Conservation (phyloP, 2,113 vertebrate species). For the Cryptomyrus ogoouensis region DNA sequence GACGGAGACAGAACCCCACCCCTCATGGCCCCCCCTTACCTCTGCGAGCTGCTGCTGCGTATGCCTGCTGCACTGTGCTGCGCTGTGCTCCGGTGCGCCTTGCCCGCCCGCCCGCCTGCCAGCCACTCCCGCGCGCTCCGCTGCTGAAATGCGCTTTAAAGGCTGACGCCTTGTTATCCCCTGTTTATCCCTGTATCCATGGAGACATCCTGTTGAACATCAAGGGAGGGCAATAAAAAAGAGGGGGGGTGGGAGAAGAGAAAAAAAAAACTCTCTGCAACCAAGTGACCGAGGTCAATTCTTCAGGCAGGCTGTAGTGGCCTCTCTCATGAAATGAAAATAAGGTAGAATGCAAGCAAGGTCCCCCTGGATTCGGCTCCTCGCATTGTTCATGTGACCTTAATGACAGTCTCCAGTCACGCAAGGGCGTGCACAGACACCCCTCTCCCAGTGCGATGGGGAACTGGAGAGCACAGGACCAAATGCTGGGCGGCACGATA, state of each 20-base stretch:
- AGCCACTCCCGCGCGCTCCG: conserved; percentile 33
- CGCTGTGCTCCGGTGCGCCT: background rate
- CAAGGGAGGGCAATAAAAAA: conserved; percentile 56
- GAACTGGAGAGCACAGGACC: background rate
- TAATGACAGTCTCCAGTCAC: background rate
- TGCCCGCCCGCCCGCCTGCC: conserved; percentile 1
- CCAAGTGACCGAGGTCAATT: conserved; percentile 61
- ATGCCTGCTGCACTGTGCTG: conserved; percentile 27
- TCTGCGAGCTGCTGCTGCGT: conserved; percentile 22
- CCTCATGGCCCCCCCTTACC: conserved; percentile 27
- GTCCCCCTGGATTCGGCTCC: conserved; percentile 15
- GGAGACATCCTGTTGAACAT: conserved; percentile 69
- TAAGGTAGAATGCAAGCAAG: background rate
- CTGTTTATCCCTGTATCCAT: conserved; percentile 76
- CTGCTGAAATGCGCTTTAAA: conserved; percentile 61
- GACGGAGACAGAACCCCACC: background rate
- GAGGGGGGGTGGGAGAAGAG: conserved; percentile 17
- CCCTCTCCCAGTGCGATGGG: background rate
- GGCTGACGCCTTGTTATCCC: conserved; percentile 70
- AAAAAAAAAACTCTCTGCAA: conserved; percentile 38
- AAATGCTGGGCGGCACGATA: background rate
- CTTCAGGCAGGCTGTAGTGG: conserved; percentile 29
- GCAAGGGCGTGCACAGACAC: background rate
- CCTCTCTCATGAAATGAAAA: conserved; percentile 20
- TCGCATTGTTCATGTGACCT: background rate